These are phyloP conservation scores for Agrypnia vestita DNA, from an alignment of 1,140 invertebrate species.

Conservation along the genomic window DNA sequence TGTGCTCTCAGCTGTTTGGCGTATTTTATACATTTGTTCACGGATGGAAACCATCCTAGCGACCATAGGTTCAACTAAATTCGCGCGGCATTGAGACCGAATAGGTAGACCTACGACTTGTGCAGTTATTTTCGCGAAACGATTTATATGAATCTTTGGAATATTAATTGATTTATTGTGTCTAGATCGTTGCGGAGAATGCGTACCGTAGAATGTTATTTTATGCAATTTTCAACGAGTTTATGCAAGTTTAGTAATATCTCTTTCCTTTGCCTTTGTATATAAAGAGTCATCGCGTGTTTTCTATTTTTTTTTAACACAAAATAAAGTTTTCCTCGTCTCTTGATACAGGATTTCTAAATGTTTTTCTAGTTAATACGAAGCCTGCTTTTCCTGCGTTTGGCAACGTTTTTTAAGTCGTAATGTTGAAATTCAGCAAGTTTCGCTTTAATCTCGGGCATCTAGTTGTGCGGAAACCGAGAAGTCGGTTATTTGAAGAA, in stretches of 20 bases:
- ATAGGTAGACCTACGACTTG: not conserved
- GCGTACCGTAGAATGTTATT: not conserved
- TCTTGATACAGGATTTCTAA: too few species aligned
- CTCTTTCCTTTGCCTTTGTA: too few species aligned
- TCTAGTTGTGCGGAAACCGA: too few species aligned
- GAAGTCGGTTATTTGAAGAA: too few species aligned
- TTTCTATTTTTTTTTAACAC: too few species aligned
- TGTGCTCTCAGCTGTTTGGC: not conserved
- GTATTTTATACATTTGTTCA: not conserved
- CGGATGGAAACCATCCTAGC: conserved; percentile 1
- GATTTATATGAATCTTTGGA: conserved; percentile 11
- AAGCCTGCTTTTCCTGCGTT: too few species aligned
- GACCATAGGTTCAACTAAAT: conserved; percentile 4
- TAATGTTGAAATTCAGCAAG: too few species aligned
- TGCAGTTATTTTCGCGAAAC: conserved; percentile 25
- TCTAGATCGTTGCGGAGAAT: conserved; percentile 3
- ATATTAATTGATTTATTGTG: conserved; percentile 15
- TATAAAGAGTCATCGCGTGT: too few species aligned
- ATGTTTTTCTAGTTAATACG: too few species aligned
- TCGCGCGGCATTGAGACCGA: conserved; percentile 9
- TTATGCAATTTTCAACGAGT: not conserved
- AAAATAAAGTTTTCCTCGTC: too few species aligned
- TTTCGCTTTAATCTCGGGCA: too few species aligned
- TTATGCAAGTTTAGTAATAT: not conserved
- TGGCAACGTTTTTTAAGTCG: too few species aligned